Percentiles rank a stretch among this genome's conserved stretches.
phyloP scores from a whole-genome alignment of 2,113 vertebrate species.

The Tympanuchus pallidicinctus region DNA sequence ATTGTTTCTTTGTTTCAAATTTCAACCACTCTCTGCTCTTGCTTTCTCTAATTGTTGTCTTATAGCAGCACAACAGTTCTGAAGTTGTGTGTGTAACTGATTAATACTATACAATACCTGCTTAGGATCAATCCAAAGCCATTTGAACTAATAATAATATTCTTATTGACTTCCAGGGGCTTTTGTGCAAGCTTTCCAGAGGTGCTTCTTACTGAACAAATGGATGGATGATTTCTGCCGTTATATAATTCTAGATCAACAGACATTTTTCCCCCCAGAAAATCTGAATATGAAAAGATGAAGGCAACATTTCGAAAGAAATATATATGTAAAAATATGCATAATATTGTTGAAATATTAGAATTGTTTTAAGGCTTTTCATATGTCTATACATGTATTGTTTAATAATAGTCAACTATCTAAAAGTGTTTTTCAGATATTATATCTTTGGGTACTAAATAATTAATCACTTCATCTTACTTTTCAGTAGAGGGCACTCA shows the following conservation, averaged over 20 bases:
- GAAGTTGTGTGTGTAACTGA: neutral
- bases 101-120: neutral
- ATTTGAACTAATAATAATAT: neutral
- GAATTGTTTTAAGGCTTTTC: neutral
- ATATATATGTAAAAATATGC: neutral
- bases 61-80: neutral
- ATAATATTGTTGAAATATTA: neutral
- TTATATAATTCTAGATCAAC: neutral
- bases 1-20: neutral
- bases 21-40: neutral
- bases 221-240: neutral
- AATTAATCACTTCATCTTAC: slow-evolving; percentile 72
- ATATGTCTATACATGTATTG: neutral
- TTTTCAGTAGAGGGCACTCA: slow-evolving; percentile 77
- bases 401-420: neutral
- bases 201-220: neutral
- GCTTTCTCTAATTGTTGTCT: neutral
- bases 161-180: neutral
- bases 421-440: neutral
- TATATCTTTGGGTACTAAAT: slow-evolving; percentile 43
- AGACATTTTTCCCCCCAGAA: no score
- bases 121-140: neutral
- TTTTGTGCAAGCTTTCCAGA: neutral
- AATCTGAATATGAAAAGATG: neutral
- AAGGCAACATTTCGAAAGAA: neutral